Evolutionary conservation across 2,888 invertebrate genomes (phyloP).

Genomic region (Endotricha flammealis): DNA sequence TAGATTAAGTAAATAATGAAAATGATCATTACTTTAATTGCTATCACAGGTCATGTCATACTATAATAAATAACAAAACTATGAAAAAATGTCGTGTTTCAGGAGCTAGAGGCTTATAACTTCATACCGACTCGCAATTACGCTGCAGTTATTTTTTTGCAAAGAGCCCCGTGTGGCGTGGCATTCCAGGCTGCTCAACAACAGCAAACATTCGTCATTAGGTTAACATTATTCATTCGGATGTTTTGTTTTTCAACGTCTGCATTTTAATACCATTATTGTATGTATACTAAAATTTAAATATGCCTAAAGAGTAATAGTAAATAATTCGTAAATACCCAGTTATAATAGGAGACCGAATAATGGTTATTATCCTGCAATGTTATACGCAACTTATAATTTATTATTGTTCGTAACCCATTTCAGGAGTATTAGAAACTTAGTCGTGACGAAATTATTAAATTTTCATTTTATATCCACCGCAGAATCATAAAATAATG

Average conservation of each 20-base stretch:
- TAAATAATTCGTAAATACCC: too few relatives aligned
- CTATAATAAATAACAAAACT: too few relatives aligned
- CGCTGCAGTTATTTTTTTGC: conserved; percentile 47
- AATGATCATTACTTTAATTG: too few relatives aligned
- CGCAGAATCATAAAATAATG: conserved; percentile 19
- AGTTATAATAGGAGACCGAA: too few relatives aligned
- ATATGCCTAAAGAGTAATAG: too few relatives aligned
- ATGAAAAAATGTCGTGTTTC: background rate
- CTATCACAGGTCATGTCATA: too few relatives aligned
- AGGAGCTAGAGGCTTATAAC: conserved; percentile 43
- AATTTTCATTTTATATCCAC: conserved; percentile 17
- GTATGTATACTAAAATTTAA: too few relatives aligned
- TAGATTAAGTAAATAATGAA: too few relatives aligned
- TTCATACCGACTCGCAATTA: conserved; percentile 56
- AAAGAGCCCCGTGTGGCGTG: conserved; percentile 28
- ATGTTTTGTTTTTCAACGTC: conserved; percentile 56
- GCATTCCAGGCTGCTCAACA: conserved; percentile 48
- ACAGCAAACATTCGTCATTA: conserved; percentile 62
- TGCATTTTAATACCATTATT: conserved; percentile 57
- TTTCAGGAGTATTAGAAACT: too few relatives aligned
- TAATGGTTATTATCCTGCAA: too few relatives aligned
- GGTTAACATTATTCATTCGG: conserved; percentile 55
- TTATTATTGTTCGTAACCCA: too few relatives aligned
- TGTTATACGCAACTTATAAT: too few relatives aligned
- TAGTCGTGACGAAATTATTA: conserved; percentile 12